Conservation (phyloP, 2,888 invertebrate genomes). For the Hedya salicella region DNA sequence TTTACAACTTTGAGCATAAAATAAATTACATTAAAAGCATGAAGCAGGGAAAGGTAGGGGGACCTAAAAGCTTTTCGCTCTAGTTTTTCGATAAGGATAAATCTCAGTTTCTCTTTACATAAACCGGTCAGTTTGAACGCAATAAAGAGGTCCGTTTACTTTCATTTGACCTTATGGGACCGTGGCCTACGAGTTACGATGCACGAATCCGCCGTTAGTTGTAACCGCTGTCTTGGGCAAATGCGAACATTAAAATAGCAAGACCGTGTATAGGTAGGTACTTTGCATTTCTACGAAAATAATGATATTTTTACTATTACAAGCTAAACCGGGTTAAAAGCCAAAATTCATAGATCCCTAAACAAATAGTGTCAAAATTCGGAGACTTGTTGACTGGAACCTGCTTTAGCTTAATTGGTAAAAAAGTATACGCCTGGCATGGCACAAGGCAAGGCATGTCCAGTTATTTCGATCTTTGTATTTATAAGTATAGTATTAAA, state of each 20-base stretch:
- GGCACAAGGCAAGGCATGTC: too few relatives aligned
- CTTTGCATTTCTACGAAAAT: too few relatives aligned
- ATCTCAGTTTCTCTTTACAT: conserved; percentile 70
- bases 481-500: too few relatives aligned
- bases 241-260: neutral
- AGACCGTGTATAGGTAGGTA: neutral
- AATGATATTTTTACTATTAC: too few relatives aligned
- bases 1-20: conserved; percentile 50
- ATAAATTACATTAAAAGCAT: conserved; percentile 60
- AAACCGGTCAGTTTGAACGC: conserved; percentile 70
- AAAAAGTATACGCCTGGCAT: too few relatives aligned
- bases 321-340: too few relatives aligned
- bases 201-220: conserved; percentile 46
- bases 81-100: conserved; percentile 65
- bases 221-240: conserved; percentile 8
- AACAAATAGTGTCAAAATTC: too few relatives aligned
- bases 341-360: too few relatives aligned
- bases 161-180: conserved; percentile 67
- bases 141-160: conserved; percentile 65
- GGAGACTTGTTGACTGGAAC: too few relatives aligned
- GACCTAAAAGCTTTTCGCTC: conserved; percentile 62
- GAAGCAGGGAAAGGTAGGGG: conserved; percentile 50
- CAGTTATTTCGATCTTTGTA: too few relatives aligned
- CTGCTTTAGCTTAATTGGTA: too few relatives aligned
- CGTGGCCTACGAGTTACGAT: conserved; percentile 58